Base-by-base conservation (phyloP, 2,797 vertebrate species). In the Moxostoma hubbsi region DNA sequence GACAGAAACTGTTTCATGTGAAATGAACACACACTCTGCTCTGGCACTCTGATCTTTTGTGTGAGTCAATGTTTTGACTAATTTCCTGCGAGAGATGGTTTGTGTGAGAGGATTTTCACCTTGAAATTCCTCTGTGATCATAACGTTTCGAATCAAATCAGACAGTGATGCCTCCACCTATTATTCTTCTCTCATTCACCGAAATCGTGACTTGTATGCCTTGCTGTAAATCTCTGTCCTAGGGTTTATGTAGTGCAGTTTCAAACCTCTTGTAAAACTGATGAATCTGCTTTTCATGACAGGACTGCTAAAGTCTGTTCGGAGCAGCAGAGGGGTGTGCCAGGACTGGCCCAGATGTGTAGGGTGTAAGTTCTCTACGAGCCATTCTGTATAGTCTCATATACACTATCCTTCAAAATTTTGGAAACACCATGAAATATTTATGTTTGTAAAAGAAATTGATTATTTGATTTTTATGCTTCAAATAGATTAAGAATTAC, bases 221-320 rank as follows among this genome's bases (percentile, higher is more conserved):
- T 76, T 76, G 54, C 74, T 76, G 45, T 76, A 67, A 76, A 76
- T 76, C 74, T 68, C 67, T 76, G 74, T 76, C 54, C 46, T 68
- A 16, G 0, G 63, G 54, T 76, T 76, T 76, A 59, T 59, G 54
- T 68, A 59, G 45, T 59, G 74, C 18, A 51, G 54, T 76, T 68
- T 68, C 67, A 68, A 59, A 24, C 10, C 5, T 36, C 53, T 68
- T 13, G 5, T 49, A 68, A 50, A 76, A 68, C 64, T 51, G 74
- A 68, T 68, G 64, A 76, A 76, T 68, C 46, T 57, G 64, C 63
- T 76, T n/a, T 67, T 76, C 63, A 76, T 76, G 63, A 67, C 1
- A 18, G 54, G 54, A 67, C 57, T 59, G 54, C 54, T 15, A 1
- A 68, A 59, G 46, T 18, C 46, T 68, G 50, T 58, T 76, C 45